Conservation (phyloP, 1,140 invertebrate genomes). For the Mylabris phalerata region DNA sequence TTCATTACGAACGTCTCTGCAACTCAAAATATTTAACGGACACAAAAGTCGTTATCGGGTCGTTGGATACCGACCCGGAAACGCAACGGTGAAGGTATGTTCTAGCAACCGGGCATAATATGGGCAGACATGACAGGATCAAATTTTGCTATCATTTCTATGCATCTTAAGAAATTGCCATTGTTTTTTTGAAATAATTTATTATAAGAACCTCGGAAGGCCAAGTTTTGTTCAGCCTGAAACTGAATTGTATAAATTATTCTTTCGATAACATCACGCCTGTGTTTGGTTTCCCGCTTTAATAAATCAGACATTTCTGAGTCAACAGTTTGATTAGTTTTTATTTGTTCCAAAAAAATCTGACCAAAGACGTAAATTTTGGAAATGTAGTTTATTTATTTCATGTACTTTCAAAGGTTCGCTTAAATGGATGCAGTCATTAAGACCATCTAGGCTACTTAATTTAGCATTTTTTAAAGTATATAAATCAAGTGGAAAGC, state of each 20-base stretch:
- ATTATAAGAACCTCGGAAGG: constrained; percentile 10
- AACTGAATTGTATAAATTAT: constrained; percentile 6
- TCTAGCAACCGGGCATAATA: no score
- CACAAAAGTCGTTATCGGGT: no score
- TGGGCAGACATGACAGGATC: constrained; percentile 20
- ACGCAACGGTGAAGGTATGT: no score
- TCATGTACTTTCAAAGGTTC: background rate
- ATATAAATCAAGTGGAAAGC: no score
- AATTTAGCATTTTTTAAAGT: no score
- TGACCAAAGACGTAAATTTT: background rate
- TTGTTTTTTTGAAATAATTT: constrained; percentile 12
- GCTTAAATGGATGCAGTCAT: no score
- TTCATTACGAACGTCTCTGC: no score
- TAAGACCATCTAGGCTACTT: no score
- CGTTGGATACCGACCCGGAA: no score
- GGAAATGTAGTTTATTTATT: background rate
- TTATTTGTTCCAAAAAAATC: no score
- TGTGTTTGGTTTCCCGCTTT: background rate
- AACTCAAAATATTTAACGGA: no score
- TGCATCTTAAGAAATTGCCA: constrained; percentile 28
- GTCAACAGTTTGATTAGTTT: background rate
- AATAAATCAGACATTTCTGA: background rate
- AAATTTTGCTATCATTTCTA: constrained; percentile 30
- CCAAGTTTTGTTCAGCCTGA: background rate
- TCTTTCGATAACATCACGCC: constrained; percentile 5